Conservation (phyloP, 2,888 invertebrate species). For the Heterodera filipjevi region DNA sequence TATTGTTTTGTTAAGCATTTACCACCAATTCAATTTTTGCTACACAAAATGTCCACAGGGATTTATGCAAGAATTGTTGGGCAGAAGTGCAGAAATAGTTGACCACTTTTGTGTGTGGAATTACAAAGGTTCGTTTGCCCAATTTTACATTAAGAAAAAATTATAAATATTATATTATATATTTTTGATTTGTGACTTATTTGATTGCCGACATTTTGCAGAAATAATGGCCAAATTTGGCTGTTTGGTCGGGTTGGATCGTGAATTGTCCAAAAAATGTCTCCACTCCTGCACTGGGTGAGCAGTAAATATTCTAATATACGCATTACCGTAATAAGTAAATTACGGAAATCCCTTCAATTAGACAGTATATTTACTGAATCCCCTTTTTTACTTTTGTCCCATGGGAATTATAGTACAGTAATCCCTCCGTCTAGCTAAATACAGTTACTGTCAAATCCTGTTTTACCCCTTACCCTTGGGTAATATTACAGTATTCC, state of each 20-base stretch:
- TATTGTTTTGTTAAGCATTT: constrained; percentile 47
- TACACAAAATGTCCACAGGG: constrained; percentile 58
- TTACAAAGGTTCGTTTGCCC: constrained; percentile 48
- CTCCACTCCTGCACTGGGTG: constrained; percentile 54
- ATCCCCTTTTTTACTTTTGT: constrained; percentile 19
- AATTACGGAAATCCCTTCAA: neutral
- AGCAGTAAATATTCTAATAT: neutral
- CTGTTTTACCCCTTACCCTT: neutral
- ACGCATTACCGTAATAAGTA: no score
- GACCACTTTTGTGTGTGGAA: constrained; percentile 63
- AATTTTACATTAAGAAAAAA: neutral
- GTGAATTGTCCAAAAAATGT: constrained; percentile 52
- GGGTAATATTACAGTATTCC: neutral
- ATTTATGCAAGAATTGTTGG: constrained; percentile 58
- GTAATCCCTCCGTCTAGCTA: neutral
- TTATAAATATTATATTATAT: no score
- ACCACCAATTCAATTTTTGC: constrained; percentile 60
- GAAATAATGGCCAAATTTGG: constrained; percentile 59
- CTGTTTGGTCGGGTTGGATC: constrained; percentile 50
- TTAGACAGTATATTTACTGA: neutral
- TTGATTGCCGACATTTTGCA: constrained; percentile 28
- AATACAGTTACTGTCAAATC: no score
- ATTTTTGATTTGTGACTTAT: no score
- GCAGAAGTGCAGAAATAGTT: constrained; percentile 57
- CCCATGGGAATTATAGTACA: neutral